A percentile compares a stretch with the other conserved stretches of the same genome.
These are phyloP conservation scores for Pogonophryne albipinna DNA, from an alignment of 2,797 vertebrate genomes.

Conservation along the genomic window DNA sequence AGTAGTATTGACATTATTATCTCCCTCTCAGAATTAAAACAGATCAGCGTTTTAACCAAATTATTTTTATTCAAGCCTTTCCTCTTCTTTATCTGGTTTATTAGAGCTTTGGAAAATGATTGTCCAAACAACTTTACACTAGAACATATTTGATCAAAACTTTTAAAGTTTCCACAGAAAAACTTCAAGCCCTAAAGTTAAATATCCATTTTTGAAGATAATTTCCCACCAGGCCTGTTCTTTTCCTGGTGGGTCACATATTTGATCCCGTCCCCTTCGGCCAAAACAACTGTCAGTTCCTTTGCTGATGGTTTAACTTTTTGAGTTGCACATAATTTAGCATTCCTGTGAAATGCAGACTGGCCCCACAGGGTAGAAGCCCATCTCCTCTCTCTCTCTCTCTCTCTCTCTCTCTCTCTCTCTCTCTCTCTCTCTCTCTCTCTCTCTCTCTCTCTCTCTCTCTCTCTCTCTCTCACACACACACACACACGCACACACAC, in stretches of 20 bases:
- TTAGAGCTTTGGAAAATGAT: background rate
- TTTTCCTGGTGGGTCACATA: constrained; percentile 51
- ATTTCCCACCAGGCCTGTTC: constrained; percentile 30
- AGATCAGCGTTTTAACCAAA: background rate
- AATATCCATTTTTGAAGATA: constrained; percentile 43
- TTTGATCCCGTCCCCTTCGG: constrained; percentile 73
- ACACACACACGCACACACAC: too few relatives aligned
- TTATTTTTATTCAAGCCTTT: background rate
- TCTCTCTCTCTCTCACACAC: too few relatives aligned
- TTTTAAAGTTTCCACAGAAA: constrained; percentile 22
- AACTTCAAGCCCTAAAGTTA: constrained; percentile 24
- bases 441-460: too few relatives aligned
- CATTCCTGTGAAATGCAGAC: constrained; percentile 76
- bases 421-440: too few relatives aligned
- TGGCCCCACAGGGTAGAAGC: constrained; percentile 66
- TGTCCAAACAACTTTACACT: constrained; percentile 3
- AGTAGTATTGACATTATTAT: background rate
- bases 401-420: too few relatives aligned
- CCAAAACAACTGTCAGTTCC: constrained; percentile 70
- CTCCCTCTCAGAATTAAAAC: background rate
- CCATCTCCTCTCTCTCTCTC: constrained; percentile 49
- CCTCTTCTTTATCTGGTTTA: background rate
- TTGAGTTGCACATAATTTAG: constrained; percentile 61
- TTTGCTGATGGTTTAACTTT: constrained; percentile 58
- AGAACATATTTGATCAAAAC: background rate